Conservation (phyloP, 2,113 vertebrate species). For the Myiagra hebetior region DNA sequence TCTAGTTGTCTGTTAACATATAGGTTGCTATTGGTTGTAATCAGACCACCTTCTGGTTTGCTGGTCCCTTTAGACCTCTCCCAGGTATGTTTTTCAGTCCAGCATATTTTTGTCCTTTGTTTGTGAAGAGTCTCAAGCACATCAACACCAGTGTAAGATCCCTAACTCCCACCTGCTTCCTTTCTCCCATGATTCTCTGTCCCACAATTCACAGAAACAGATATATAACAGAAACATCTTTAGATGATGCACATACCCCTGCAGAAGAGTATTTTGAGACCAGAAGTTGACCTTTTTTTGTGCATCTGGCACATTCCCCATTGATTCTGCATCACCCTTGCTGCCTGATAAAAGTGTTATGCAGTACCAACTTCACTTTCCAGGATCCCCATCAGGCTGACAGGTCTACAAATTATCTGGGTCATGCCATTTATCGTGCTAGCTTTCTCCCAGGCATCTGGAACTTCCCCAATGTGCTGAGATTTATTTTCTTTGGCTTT, state of each 20-base stretch:
- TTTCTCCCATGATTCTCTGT: neutral
- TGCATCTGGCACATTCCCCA: fast-evolving
- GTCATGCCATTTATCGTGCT: neutral
- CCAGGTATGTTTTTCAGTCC: neutral
- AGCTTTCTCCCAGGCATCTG: neutral
- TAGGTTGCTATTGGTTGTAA: neutral
- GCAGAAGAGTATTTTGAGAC: neutral
- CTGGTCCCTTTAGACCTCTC: neutral
- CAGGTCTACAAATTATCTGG: neutral
- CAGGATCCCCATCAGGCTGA: neutral
- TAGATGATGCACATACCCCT: neutral
- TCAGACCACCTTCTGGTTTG: neutral
- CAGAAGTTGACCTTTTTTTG: neutral
- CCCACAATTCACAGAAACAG: neutral
- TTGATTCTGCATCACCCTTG: neutral
- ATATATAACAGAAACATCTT: neutral
- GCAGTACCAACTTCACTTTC: neutral
- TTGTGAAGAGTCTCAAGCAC: neutral
- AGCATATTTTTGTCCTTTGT: neutral
- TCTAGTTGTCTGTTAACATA: neutral
- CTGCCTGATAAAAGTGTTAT: neutral
- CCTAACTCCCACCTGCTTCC: neutral
- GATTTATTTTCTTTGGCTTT: constrained; percentile 12
- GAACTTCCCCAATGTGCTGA: neutral
- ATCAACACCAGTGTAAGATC: neutral